Evolutionary conservation across 2,113 vertebrate species (phyloP).

Genomic region (Myiagra hebetior): DNA sequence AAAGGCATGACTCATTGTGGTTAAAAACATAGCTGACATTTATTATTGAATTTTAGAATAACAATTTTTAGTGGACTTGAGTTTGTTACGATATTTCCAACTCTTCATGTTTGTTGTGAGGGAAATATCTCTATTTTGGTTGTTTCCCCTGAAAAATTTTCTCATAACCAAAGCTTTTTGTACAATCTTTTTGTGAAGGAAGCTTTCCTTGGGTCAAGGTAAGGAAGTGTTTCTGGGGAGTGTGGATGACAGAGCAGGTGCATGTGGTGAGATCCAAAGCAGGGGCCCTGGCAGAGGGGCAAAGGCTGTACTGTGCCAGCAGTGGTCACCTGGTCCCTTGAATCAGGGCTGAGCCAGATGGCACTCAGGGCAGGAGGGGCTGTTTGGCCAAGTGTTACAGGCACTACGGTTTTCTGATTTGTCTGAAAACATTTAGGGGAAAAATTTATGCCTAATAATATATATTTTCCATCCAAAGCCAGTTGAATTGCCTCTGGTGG

Average conservation of each 20-base stretch:
- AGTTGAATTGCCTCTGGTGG: neutral
- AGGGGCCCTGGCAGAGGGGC: no score
- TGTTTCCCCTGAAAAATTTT: neutral
- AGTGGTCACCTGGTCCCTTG: rapidly evolving
- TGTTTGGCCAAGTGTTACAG: neutral
- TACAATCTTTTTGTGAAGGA: neutral
- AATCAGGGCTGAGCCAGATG: neutral
- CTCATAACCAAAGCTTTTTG: neutral
- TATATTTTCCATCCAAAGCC: rapidly evolving
- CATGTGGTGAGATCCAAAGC: rapidly evolving
- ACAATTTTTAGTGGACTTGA: neutral
- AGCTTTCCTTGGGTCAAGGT: neutral
- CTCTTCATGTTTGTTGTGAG: neutral
- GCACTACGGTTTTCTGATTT: rapidly evolving
- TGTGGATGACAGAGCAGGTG: neutral
- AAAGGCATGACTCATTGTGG: neutral
- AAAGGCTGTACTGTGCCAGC: neutral
- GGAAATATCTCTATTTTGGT: neutral
- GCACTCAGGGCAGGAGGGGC: rapidly evolving
- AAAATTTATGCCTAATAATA: neutral
- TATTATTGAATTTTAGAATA: neutral
- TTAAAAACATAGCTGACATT: neutral
- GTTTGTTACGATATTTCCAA: neutral
- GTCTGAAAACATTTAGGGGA: neutral
- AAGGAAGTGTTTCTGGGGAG: neutral